Percentiles rank a stretch among this genome's conserved stretches.
phyloP scores from a whole-genome alignment of 2,888 invertebrate species.

The Sinopyrophorus schimmeli region DNA sequence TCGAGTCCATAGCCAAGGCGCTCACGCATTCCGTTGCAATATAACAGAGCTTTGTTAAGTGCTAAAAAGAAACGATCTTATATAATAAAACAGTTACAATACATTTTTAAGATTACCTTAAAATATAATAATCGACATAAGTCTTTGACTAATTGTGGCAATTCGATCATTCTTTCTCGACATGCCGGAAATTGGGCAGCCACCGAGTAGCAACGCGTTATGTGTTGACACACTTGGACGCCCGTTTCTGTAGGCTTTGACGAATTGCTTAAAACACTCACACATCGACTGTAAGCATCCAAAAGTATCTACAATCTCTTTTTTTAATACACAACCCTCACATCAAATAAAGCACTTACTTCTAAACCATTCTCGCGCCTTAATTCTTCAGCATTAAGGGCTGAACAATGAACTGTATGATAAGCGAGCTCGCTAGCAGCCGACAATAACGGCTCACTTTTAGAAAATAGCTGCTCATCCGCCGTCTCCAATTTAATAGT shows the following conservation, averaged over 20 bases:
- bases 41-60: conserved; percentile 79
- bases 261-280: conserved; percentile 81
- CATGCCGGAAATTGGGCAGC: conserved; percentile 93
- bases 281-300: conserved; percentile 92
- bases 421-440: conserved; percentile 94
- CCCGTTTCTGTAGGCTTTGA: conserved; percentile 77
- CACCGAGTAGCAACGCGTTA: conserved; percentile 92
- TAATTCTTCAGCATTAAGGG: conserved; percentile 96
- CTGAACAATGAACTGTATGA: conserved; percentile 94
- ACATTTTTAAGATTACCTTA: conserved; percentile 61
- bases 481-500: conserved; percentile 93
- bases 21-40: conserved; percentile 90
- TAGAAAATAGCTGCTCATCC: conserved; percentile 91
- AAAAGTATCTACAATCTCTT: conserved; percentile 65
- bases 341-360: conserved; percentile 52
- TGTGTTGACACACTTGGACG: conserved; percentile 89
- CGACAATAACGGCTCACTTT: conserved; percentile 78
- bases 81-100: conserved; percentile 12
- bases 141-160: conserved; percentile 87
- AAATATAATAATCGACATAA: conserved; percentile 84
- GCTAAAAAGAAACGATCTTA: conserved; percentile 56
- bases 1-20: conserved; percentile 82
- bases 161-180: conserved; percentile 81
- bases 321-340: neutral
- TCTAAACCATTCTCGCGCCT: conserved; percentile 91